Evolutionary conservation across 1,140 invertebrate species (phyloP), one percentile per base, ranked within the genome.

Genomic region (Drosophila kurseongensis): DNA sequence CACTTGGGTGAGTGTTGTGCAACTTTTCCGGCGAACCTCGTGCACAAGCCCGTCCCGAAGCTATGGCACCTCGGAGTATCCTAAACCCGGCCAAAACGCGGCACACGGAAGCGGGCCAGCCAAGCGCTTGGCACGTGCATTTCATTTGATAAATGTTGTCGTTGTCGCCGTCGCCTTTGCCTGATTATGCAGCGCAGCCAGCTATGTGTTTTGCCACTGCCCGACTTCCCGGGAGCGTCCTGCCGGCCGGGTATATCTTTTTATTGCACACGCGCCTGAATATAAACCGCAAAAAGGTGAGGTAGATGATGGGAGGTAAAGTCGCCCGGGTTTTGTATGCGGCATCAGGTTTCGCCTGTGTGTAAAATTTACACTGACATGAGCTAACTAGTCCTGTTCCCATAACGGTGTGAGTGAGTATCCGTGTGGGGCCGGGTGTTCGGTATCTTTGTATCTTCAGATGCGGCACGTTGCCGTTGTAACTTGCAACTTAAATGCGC

Each of bases 401-500:
- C 65, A 55, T 73, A 47, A 45, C 16, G 13, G 54, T 40, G 48
- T 65, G 8, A 56, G 12, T 65, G 47, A 73, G 32, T 67, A 8
- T 68, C 32, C 66, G 42, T 61, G 16, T 55, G 32, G 40, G 63
- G 27, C 48, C 41, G 9, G 47, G 16, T 60, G 35, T 18, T 3
- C 14, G 50, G 50, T 69, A 45, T 69, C 16, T 51, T 14, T 65
- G 55, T 81, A 42, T 72, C 23, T 65, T 48, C 71, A 56, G 58
- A 57, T 51, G 62, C 55, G 57, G 66, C 83, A 86, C 83, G 83
- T 88, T 88, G 75, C 62, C 72, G 63, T 67, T 86, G 83, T 86
- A 86, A 86, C 83, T 88, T 83, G 83, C 83, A 86, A 86, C 83
- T 86, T 86, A 86, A 86, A 86, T 83, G 75, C 83, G 83, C 83